phyloP scores from a whole-genome alignment of 2,888 invertebrate species.

The Daptonema setosum region DNA sequence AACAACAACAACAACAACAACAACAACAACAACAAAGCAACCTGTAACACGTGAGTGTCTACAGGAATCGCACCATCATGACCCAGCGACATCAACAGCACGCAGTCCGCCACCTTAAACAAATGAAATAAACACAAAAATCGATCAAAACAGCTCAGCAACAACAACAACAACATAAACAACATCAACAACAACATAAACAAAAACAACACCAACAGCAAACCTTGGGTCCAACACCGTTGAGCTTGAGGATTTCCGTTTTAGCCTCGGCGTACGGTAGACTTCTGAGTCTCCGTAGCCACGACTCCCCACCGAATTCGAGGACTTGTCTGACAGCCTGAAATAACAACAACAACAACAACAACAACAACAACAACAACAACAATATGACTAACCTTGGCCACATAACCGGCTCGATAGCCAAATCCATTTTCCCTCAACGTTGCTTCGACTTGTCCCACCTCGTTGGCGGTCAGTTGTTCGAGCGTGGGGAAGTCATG shows the following conservation, averaged over 20 bases:
- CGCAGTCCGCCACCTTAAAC: conserved; percentile 74
- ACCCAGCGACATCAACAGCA: conserved; percentile 80
- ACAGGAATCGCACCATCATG: conserved; percentile 72
- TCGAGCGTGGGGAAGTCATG: conserved; percentile 57
- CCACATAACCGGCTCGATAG: not conserved
- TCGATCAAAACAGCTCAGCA: not conserved
- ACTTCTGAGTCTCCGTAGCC: not conserved
- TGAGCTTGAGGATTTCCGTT: conserved; percentile 48
- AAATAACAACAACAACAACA: not conserved
- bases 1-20: conserved; percentile 37
- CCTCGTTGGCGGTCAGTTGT: conserved; percentile 37
- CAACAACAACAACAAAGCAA: conserved; percentile 38
- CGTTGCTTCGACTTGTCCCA: not conserved
- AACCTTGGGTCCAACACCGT: conserved; percentile 81
- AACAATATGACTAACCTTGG: not conserved
- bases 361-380: not conserved
- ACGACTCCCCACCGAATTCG: not conserved
- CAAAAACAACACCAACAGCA: conserved; percentile 5
- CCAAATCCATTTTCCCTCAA: conserved; percentile 28
- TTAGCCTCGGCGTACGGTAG: conserved; percentile 42
- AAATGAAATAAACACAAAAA: not conserved
- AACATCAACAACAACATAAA: not conserved
- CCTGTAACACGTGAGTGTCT: conserved; percentile 83
- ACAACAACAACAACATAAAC: not conserved
- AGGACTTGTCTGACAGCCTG: not conserved